Conservation (phyloP, 2,797 vertebrate genomes). For the Melopsittacus undulatus region DNA sequence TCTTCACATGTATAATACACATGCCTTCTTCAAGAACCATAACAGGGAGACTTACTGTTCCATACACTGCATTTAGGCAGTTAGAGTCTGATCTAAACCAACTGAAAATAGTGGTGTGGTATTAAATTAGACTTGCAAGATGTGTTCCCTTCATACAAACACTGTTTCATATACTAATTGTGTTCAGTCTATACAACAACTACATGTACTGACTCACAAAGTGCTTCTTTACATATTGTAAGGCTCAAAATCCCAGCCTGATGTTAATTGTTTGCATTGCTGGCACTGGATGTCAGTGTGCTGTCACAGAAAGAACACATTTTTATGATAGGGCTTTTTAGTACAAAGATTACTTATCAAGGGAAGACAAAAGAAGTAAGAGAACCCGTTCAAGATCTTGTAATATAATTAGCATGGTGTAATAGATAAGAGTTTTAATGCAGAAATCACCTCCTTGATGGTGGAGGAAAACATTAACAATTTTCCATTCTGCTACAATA, state of each 20-base stretch:
- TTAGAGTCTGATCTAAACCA: background rate
- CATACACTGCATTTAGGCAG: background rate
- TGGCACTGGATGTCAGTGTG: background rate
- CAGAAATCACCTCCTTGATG: background rate
- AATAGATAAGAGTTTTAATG: background rate
- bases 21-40: background rate
- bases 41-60: background rate
- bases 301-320: background rate
- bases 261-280: conserved; percentile 6
- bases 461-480: background rate
- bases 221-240: background rate
- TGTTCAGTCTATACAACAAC: background rate
- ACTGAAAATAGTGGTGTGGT: background rate
- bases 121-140: background rate
- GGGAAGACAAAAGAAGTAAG: background rate
- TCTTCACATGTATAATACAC: background rate
- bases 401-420: background rate
- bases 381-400: background rate
- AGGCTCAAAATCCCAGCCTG: background rate
- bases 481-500: background rate
- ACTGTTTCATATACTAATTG: background rate
- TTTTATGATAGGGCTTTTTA: background rate
- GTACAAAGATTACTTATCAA: background rate
- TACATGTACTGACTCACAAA: background rate
- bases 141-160: background rate